These are phyloP conservation scores for Mionectes olivaceus DNA, from an alignment of 2,797 vertebrate genomes.

Conservation along the genomic window DNA sequence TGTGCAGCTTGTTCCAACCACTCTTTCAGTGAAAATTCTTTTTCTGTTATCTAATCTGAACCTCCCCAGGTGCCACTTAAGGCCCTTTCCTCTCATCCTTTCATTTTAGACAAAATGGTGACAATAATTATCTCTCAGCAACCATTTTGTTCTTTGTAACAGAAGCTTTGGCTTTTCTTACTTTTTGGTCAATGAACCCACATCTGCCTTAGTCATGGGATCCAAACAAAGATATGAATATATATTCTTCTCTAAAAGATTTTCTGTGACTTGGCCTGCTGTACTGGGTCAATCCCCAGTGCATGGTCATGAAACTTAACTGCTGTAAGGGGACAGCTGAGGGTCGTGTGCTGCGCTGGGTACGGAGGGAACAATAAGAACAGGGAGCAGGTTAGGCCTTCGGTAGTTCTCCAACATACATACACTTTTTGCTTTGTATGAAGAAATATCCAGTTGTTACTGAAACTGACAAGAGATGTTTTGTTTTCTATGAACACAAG, in stretches of 20 bases:
- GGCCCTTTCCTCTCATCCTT: neutral
- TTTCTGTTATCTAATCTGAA: neutral
- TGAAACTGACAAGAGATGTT: constrained; percentile 62
- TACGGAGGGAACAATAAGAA: neutral
- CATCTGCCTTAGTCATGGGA: neutral
- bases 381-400: neutral
- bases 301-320: neutral
- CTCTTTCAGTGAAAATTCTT: neutral
- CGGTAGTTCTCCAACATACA: neutral
- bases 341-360: neutral
- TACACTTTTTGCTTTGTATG: neutral
- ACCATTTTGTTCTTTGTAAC: neutral
- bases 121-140: neutral
- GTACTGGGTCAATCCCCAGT: neutral
- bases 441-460: neutral
- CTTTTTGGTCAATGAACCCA: neutral
- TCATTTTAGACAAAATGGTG: neutral
- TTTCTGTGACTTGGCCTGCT: neutral
- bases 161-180: neutral
- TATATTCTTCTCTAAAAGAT: neutral
- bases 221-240: neutral
- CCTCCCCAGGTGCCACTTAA: neutral
- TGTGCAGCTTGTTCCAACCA: neutral
- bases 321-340: neutral
- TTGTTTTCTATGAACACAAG: constrained; percentile 74